phyloP scores from a whole-genome alignment of 1,140 invertebrate genomes.

The Diploscapter pachys region DNA sequence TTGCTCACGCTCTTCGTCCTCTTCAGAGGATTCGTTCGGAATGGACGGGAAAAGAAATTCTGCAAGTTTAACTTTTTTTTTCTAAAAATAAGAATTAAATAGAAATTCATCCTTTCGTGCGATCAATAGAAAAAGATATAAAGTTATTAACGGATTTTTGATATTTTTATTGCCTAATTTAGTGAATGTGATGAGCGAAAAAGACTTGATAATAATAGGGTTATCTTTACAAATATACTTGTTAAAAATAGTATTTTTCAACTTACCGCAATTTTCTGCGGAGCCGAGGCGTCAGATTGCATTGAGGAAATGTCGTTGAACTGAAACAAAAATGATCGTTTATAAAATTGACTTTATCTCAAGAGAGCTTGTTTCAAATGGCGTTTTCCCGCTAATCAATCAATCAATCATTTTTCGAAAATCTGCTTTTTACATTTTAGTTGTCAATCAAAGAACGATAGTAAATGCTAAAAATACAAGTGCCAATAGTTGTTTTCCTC shows the following conservation, averaged over 20 bases:
- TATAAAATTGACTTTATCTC: too few relatives aligned
- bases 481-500: neutral
- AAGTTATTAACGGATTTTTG: constrained; percentile 36
- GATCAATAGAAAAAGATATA: too few relatives aligned
- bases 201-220: too few relatives aligned
- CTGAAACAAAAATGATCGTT: constrained; percentile 1
- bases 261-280: constrained; percentile 39
- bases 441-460: neutral
- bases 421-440: neutral
- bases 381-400: neutral
- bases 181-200: constrained; percentile 5
- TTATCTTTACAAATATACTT: neutral
- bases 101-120: too few relatives aligned
- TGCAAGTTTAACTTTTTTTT: constrained; percentile 37
- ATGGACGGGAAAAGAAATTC: constrained; percentile 52
- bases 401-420: neutral
- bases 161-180: constrained; percentile 30
- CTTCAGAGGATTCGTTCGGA: constrained; percentile 54
- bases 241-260: neutral
- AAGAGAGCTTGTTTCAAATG: constrained; percentile 7
- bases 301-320: neutral
- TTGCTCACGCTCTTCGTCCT: constrained; percentile 57
- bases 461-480: neutral
- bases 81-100: constrained; percentile 37
- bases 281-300: constrained; percentile 6